Percentiles rank a stretch among this genome's conserved stretches.
phyloP scores from a whole-genome alignment of 2,888 invertebrate genomes.

The Lycocerus yunnanus region DNA sequence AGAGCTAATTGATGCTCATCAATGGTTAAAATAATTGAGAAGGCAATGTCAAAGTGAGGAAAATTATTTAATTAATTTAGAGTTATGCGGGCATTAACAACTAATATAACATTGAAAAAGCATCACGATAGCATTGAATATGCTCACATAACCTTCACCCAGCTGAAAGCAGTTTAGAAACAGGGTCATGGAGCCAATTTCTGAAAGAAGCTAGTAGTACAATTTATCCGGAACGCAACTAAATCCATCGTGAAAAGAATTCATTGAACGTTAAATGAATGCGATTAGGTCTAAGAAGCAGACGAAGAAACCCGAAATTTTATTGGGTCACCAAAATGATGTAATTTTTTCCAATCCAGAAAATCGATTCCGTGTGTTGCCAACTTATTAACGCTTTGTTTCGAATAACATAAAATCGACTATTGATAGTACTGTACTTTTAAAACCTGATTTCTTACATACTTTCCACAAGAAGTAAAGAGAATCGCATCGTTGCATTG shows the following conservation, averaged over 20 bases:
- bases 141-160: constrained; percentile 8
- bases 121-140: constrained; percentile 11
- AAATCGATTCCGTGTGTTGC: neutral
- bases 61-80: neutral
- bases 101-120: neutral
- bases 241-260: neutral
- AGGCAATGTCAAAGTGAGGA: neutral
- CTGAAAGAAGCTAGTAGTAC: neutral
- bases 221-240: neutral
- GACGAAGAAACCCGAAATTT: neutral
- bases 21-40: neutral
- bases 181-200: neutral
- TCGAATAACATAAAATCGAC: constrained; percentile 20
- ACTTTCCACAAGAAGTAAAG: constrained; percentile 33
- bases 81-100: neutral
- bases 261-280: neutral
- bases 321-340: neutral
- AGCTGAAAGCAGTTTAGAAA: constrained; percentile 9
- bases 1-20: neutral
- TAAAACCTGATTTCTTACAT: constrained; percentile 38
- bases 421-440: constrained; percentile 38
- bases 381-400: constrained; percentile 1
- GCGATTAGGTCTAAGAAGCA: neutral
- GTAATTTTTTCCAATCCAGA: neutral
- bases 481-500: constrained; percentile 23